phyloP scores from a whole-genome alignment of 64 coral and sea anemone genomes.

The Dendronephthya gigantea region DNA sequence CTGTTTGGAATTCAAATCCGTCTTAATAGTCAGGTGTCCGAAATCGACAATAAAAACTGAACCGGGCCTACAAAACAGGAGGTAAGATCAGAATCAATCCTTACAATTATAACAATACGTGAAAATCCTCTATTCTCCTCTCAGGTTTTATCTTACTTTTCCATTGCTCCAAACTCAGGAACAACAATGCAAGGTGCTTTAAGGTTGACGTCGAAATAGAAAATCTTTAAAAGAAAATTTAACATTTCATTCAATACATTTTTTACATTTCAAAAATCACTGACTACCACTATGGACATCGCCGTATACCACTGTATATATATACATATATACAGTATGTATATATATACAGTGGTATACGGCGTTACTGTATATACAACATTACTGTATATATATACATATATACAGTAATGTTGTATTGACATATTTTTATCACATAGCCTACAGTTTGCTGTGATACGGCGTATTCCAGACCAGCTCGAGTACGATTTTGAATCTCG shows the following conservation, averaged over 20 bases:
- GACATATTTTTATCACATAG: background rate
- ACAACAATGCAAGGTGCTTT: conserved; percentile 72
- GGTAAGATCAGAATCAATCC: background rate
- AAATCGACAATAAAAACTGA: conserved; percentile 77
- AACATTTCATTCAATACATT: too few relatives aligned
- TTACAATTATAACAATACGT: background rate
- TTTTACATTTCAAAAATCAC: too few relatives aligned
- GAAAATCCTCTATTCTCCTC: background rate
- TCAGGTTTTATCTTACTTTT: conserved; percentile 31
- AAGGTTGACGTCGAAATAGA: conserved; percentile 72
- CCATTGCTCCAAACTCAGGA: conserved; percentile 77
- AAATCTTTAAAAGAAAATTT: conserved; percentile 37
- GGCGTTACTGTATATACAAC: too few relatives aligned
- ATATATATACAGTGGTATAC: too few relatives aligned
- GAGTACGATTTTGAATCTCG: conserved; percentile 60
- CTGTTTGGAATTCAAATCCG: conserved; percentile 38
- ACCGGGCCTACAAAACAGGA: conserved; percentile 41
- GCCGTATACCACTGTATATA: too few relatives aligned
- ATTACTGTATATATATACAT: too few relatives aligned
- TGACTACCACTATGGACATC: too few relatives aligned
- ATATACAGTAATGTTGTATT: too few relatives aligned
- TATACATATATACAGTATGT: too few relatives aligned
- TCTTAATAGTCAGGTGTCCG: conserved; percentile 70
- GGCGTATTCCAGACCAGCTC: conserved; percentile 69
- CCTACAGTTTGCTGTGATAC: conserved; percentile 75